A percentile compares a stretch with the other conserved stretches of the same genome.
Conservation (phyloP, 2,888 invertebrate species). For the Buathra laborator region DNA sequence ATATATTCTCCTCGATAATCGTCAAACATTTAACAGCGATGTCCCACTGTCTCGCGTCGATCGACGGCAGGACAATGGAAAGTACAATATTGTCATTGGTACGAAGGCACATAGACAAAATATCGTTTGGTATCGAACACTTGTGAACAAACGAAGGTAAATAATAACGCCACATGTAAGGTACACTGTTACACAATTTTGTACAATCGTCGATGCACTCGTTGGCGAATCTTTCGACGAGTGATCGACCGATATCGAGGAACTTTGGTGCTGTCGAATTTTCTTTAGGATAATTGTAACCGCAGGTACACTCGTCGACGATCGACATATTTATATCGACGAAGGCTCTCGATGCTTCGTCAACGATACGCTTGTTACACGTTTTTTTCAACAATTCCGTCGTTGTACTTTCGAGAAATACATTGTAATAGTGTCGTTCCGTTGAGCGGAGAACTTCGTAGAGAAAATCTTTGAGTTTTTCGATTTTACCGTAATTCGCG, state of each 20-base stretch:
- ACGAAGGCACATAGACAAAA: constrained; percentile 88
- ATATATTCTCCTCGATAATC: constrained; percentile 87
- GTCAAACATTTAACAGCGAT: constrained; percentile 86
- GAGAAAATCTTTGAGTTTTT: constrained; percentile 75
- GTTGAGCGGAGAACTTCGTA: constrained; percentile 79
- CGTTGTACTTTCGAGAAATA: constrained; percentile 77
- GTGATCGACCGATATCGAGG: constrained; percentile 87
- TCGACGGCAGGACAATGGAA: constrained; percentile 86
- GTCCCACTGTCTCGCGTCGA: constrained; percentile 88
- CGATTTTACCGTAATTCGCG: constrained; percentile 73
- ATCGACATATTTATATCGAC: constrained; percentile 86
- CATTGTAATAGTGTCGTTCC: constrained; percentile 80
- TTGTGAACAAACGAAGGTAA: constrained; percentile 86
- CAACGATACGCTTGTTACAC: constrained; percentile 71
- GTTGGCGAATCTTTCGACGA: constrained; percentile 86
- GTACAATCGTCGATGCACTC: constrained; percentile 86
- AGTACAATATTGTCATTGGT: constrained; percentile 87
- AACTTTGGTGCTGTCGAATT: constrained; percentile 85
- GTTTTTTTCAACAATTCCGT: constrained; percentile 71
- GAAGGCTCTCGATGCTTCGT: constrained; percentile 86
- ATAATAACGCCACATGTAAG: constrained; percentile 88
- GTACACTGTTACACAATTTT: constrained; percentile 87
- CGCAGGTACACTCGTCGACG: constrained; percentile 87
- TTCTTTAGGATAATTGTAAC: constrained; percentile 87
- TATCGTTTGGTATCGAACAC: constrained; percentile 83